Evolutionary conservation across 2,888 invertebrate species (phyloP), one percentile per base, ranked within the genome.

Genomic region (Ennomos erosarius): DNA sequence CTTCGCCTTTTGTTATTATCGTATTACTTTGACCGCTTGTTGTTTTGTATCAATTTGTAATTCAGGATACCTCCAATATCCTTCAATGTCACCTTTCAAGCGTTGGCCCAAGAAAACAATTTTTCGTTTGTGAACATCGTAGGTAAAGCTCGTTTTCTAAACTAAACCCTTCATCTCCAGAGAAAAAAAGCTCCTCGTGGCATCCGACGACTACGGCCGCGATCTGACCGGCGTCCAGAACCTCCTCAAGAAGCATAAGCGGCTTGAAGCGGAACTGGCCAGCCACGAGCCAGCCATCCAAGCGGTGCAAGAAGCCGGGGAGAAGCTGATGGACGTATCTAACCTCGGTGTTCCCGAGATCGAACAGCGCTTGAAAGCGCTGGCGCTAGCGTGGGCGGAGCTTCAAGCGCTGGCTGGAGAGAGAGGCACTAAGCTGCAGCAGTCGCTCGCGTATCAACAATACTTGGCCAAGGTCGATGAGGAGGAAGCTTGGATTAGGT

Each of bases 171-270:
- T 8, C 13, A n/a, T 49, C 35, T 69, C 35, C 69, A 96, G 96
- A 84, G 99, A 99, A 86, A 99, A 99, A 95, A 99, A 99, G 81
- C 93, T 99, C 34, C 93, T 99, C 16, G 99, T 99, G 1, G 98
- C 98, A 1, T 99, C 99, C 0, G 99, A 99, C 85, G 99, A 99
- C 89, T 99, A 99, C 83, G 99, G 99, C 0, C 97, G 99, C 64
- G 99, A 99, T 85, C 93, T 99, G 73, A 99, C 99, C 5, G 99
- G 99, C 38, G 99, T 99, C 0, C 99, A 99, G 87, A 99, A 99
- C 85, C 93, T 99, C 58, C 97, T 98, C 79, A 99, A 99, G 93
- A 99, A 99, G 86, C 99, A 99, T 92, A 99, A 99, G 90, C 96
- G 99, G 8, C 93, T 99, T n/a, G 99, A 99, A 78, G 98, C 98